These are phyloP conservation scores for Oncorhynchus nerka DNA, from an alignment of 2,113 vertebrate genomes.

Conservation along the genomic window DNA sequence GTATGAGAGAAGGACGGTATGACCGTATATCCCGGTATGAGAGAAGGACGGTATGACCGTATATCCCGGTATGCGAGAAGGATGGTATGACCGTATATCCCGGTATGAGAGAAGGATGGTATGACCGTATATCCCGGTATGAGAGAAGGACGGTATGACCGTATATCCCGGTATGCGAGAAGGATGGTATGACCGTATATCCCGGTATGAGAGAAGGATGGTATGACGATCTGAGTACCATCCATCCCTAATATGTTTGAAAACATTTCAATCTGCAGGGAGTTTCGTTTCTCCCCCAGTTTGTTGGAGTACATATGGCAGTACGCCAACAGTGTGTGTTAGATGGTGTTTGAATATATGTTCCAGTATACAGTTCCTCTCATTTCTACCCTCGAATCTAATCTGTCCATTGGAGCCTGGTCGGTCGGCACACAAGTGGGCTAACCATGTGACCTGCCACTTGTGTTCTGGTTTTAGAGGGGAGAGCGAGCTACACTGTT, in stretches of 20 bases:
- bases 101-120: too few relatives aligned
- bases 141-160: too few relatives aligned
- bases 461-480: slow-evolving; percentile 75
- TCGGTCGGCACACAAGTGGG: slow-evolving; percentile 59
- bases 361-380: slow-evolving; percentile 15
- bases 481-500: slow-evolving; percentile 49
- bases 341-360: not conserved
- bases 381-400: slow-evolving; percentile 32
- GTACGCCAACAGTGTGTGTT: not conserved
- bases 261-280: slow-evolving; percentile 9
- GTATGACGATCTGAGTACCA: too few relatives aligned
- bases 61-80: too few relatives aligned
- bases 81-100: too few relatives aligned
- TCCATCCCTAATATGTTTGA: slow-evolving; percentile 7
- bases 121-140: too few relatives aligned
- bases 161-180: too few relatives aligned
- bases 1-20: too few relatives aligned
- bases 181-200: too few relatives aligned
- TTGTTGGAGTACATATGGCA: slow-evolving; percentile 14
- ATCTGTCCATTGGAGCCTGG: slow-evolving; percentile 41
- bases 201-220: too few relatives aligned
- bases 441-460: slow-evolving; percentile 58
- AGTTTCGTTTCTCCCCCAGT: slow-evolving; percentile 16
- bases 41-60: too few relatives aligned
- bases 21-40: too few relatives aligned